Conservation (phyloP, 2,113 vertebrate genomes). For the Henicopernis longicauda region DNA sequence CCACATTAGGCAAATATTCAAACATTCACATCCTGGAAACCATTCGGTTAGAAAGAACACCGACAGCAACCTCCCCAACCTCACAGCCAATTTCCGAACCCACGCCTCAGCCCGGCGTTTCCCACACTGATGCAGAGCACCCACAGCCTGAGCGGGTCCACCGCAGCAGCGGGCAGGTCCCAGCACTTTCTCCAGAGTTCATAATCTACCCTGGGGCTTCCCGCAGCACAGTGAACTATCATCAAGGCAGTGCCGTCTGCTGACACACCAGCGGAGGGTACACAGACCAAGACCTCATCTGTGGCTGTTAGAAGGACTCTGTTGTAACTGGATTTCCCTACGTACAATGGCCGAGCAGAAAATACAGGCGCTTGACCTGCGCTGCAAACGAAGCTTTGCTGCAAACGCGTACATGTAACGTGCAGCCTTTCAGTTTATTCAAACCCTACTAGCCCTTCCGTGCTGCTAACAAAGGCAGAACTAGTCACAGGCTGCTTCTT, state of each 20-base stretch:
- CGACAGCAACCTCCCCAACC: neutral
- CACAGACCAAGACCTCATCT: neutral
- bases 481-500: neutral
- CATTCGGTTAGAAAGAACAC: neutral
- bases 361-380: neutral
- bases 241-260: neutral
- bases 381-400: neutral
- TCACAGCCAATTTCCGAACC: neutral
- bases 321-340: neutral
- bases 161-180: accelerated
- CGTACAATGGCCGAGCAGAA: neutral
- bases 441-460: neutral
- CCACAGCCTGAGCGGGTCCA: accelerated
- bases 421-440: neutral
- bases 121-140: neutral
- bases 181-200: neutral
- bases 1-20: neutral
- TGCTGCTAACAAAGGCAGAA: neutral
- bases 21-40: neutral
- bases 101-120: neutral
- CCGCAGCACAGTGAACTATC: neutral
- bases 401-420: neutral
- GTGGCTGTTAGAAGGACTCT: neutral
- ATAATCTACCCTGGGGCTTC: accelerated
- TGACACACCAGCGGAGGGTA: neutral